phyloP scores from a whole-genome alignment of 2,113 vertebrate species.

The Eulemur macaco region DNA sequence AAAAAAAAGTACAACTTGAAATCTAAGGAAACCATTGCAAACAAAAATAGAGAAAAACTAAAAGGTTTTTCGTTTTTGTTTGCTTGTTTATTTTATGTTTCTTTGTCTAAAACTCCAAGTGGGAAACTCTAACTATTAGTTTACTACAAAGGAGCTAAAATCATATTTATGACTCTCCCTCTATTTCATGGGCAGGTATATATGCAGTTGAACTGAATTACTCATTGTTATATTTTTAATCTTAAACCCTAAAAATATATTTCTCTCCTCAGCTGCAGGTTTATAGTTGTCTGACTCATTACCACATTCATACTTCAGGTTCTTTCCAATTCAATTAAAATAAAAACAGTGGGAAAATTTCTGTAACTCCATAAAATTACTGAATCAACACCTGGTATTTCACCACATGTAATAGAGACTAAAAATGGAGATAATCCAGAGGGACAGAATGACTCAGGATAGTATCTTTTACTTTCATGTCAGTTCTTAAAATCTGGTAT shows the following conservation, averaged over 20 bases:
- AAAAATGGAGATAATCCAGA: slow-evolving; percentile 16
- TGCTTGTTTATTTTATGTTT: not conserved
- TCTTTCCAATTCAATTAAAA: slow-evolving; percentile 54
- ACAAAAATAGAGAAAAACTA: not conserved
- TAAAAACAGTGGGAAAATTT: slow-evolving; percentile 47
- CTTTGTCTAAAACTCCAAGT: not conserved
- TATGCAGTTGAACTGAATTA: not conserved
- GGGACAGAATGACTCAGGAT: slow-evolving; percentile 2
- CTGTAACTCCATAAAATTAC: slow-evolving; percentile 34
- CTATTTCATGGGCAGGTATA: not conserved
- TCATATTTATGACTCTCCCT: not conserved
- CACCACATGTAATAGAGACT: not conserved
- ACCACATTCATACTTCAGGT: not conserved
- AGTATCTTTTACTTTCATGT: slow-evolving; percentile 1
- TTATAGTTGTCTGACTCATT: slow-evolving; percentile 37
- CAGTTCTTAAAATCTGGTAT: not conserved
- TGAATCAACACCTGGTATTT: slow-evolving; percentile 49
- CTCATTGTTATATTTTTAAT: not conserved
- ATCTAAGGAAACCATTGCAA: not conserved
- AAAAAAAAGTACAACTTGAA: not conserved
- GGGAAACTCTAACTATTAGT: not conserved
- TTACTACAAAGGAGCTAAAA: not conserved
- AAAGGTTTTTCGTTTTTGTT: not conserved
- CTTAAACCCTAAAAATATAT: not conserved
- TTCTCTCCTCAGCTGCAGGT: not conserved